These are phyloP conservation scores for Sakesphorus luctuosus DNA, from an alignment of 2,113 vertebrate genomes.

Conservation along the genomic window DNA sequence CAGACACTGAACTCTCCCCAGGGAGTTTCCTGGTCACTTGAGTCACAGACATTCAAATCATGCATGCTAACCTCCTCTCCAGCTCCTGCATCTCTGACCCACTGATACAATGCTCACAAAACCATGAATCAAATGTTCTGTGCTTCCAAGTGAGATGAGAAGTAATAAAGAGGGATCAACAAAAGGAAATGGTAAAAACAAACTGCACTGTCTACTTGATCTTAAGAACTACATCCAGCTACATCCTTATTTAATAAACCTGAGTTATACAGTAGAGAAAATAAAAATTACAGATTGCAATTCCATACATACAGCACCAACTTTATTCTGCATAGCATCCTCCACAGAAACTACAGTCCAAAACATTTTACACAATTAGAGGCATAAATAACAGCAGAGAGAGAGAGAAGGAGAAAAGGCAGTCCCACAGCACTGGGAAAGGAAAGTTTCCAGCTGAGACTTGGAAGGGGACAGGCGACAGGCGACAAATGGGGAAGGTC, in stretches of 20 bases:
- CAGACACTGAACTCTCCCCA: not conserved
- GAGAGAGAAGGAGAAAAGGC: not conserved
- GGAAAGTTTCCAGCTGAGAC: not conserved
- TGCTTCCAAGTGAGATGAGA: slow-evolving; percentile 26
- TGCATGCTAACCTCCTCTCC: not conserved
- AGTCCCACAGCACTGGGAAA: rapidly evolving
- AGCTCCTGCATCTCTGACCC: not conserved
- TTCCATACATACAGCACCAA: slow-evolving; percentile 2
- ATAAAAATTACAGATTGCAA: slow-evolving; percentile 45
- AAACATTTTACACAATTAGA: not conserved
- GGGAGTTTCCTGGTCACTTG: not conserved
- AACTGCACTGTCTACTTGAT: slow-evolving; percentile 27
- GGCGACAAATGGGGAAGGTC: not conserved
- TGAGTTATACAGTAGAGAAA: slow-evolving; percentile 1
- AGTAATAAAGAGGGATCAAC: slow-evolving; percentile 44
- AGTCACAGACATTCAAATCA: not conserved
- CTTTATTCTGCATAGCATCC: slow-evolving; percentile 11
- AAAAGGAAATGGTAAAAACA: slow-evolving; percentile 51
- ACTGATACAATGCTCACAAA: not conserved
- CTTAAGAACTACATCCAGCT: slow-evolving; percentile 43
- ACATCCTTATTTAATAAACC: slow-evolving; percentile 50
- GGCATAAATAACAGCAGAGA: not conserved
- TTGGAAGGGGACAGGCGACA: not conserved
- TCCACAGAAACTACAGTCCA: not conserved
- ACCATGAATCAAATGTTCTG: not conserved